Conservation (phyloP, 2,888 invertebrate species). For the Digitonthophagus gazella region DNA sequence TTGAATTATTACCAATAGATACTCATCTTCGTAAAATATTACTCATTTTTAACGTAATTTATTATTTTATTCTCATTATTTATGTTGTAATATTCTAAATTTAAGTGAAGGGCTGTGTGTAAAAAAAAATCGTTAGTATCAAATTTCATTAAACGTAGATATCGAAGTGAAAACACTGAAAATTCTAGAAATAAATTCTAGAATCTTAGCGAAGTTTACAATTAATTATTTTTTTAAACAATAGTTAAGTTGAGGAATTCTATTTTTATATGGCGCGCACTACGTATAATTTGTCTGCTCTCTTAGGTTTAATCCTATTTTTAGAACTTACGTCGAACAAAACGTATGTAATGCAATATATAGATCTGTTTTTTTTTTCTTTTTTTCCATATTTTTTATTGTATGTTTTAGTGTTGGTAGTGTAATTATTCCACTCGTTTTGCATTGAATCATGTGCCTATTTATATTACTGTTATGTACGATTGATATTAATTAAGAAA, state of each 20-base stretch:
- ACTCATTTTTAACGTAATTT: background rate
- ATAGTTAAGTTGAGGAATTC: background rate
- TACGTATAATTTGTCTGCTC: background rate
- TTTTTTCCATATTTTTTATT: background rate
- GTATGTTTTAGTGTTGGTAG: background rate
- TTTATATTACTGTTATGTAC: background rate
- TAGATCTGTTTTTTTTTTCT: background rate
- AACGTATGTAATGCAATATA: background rate
- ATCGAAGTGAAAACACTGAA: background rate
- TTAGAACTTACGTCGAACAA: background rate
- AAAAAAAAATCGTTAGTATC: background rate
- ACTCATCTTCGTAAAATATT: background rate
- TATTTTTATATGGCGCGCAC: background rate
- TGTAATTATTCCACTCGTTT: background rate
- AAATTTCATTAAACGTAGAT: background rate
- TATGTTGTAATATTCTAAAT: background rate
- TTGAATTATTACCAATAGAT: too few relatives aligned
- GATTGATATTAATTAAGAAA: background rate
- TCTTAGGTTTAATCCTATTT: background rate
- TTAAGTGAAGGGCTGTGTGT: background rate
- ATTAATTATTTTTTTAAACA: background rate
- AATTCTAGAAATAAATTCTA: background rate
- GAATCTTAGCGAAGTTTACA: background rate
- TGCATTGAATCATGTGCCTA: background rate
- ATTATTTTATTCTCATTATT: background rate